Percentiles rank a stretch among this genome's conserved stretches.
Evolutionary conservation across 2,113 vertebrate genomes (phyloP).

Genomic region (Pitta sordida): DNA sequence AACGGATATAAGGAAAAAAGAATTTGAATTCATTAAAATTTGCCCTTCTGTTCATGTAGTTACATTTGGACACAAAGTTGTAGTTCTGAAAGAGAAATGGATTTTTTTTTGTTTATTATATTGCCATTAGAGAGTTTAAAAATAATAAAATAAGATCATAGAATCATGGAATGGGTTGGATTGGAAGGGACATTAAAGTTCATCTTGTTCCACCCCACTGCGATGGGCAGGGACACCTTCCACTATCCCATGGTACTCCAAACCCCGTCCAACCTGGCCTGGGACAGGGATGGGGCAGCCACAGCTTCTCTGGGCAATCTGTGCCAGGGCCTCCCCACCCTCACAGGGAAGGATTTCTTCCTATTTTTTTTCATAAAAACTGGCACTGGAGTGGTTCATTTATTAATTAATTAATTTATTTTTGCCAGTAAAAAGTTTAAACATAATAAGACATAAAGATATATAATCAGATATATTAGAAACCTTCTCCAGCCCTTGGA

Average conservation of each 20-base stretch:
- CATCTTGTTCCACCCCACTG: background rate
- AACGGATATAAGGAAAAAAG: background rate
- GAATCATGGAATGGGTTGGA: background rate
- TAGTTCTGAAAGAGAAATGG: background rate
- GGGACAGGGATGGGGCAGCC: background rate
- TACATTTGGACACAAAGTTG: background rate
- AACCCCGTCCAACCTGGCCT: background rate
- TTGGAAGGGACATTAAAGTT: background rate
- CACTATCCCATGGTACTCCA: background rate
- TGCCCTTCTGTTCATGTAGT: background rate
- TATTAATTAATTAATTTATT: too few species aligned
- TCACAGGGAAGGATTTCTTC: background rate
- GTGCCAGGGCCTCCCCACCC: background rate
- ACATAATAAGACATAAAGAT: background rate
- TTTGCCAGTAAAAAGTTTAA: slow-evolving; percentile 23
- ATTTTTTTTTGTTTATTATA: background rate
- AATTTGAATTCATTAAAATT: background rate
- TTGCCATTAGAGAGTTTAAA: background rate
- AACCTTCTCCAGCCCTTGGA: background rate
- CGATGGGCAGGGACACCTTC: background rate
- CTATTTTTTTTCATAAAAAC: background rate
- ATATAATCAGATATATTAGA: background rate
- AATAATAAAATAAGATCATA: background rate
- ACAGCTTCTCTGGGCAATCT: background rate
- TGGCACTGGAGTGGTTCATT: too few species aligned